These are phyloP conservation scores for Pseudochromis fuscus DNA, from an alignment of 2,797 vertebrate genomes.

Conservation along the genomic window DNA sequence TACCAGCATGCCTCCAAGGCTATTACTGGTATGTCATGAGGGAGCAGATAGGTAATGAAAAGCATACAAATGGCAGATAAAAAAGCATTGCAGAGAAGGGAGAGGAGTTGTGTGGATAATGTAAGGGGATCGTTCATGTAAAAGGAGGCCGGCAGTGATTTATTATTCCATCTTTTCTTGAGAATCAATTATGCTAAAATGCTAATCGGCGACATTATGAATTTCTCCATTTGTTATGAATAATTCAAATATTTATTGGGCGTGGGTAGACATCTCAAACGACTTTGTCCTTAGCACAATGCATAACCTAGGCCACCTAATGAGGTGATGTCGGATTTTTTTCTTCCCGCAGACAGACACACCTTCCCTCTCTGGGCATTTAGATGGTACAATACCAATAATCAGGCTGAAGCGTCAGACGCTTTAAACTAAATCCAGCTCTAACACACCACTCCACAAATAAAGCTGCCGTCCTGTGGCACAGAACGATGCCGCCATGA, in stretches of 20 bases:
- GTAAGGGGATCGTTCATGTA: conserved; percentile 71
- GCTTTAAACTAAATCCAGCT: conserved; percentile 50
- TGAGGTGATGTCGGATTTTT: conserved; percentile 59
- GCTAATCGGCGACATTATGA: conserved; percentile 79
- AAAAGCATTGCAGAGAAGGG: conserved; percentile 62
- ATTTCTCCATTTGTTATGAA: conserved; percentile 79
- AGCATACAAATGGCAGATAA: conserved; percentile 85
- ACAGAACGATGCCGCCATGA: conserved; percentile 19
- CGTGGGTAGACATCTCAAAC: conserved; percentile 70
- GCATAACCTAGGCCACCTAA: conserved; percentile 62
- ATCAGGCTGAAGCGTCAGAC: conserved; percentile 35
- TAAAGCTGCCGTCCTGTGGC: conserved; percentile 34
- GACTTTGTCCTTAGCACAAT: conserved; percentile 67
- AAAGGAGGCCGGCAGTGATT: conserved; percentile 73
- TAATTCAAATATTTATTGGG: conserved; percentile 82
- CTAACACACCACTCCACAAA: conserved; percentile 37
- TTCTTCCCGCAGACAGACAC: conserved; percentile 39
- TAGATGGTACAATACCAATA: conserved; percentile 47
- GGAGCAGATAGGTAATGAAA: conserved; percentile 86
- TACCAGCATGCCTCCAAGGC: conserved; percentile 84
- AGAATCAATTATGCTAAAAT: conserved; percentile 84
- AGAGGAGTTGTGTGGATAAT: conserved; percentile 60
- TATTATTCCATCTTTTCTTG: conserved; percentile 83
- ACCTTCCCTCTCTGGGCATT: conserved; percentile 34
- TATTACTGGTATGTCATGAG: conserved; percentile 85